Evolutionary conservation across 2,797 vertebrate species (phyloP), one percentile per base, ranked within the genome.

Genomic region (Pangasius mekongensis): DNA sequence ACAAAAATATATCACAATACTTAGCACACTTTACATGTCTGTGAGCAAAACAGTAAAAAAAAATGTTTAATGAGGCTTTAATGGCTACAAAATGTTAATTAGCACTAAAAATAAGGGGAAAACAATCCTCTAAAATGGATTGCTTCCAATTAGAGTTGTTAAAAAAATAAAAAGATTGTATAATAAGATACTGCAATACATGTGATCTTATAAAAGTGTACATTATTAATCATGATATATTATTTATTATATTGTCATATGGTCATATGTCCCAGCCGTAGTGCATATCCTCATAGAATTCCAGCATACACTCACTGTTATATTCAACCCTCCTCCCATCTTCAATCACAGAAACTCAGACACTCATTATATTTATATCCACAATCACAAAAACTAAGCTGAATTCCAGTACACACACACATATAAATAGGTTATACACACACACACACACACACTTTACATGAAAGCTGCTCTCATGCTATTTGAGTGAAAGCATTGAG

Each of bases 391-490:
- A 82, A 82, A 47, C 54, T 22, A 24, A 64, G 83, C 71, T 39
- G 62, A 71, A 77, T 81, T 85, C 74, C 76, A 81, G 76, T 86
- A 90, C 73, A 88, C 73, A 88, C 73, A 86, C 83, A 74, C 36
- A 60, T 14, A 43, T 22, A 30, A 43, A 43, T 43, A 43, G 43
- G 43, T 43, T 43, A 80, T 58, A 77, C 39, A 77, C 27, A 84
- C 71, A 84, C 33, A 87, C 58, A 87, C 89, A 62, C 74, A 86
- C 71, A 86, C 85, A 64, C 91, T 93, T 89, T 47, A 94, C 94
- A 95, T 86, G 77, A 85, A 90, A 92, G 88, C 52, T 92, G 93
- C 94, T 94, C 93, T 94, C 87, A 84, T 94, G 94, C 95, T 95
- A 94, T 95, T 94, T 93, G 89, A 92, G 92, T 90, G 92, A 93